These are phyloP conservation scores for Euclidia mi DNA, from an alignment of 2,888 invertebrate genomes.

Conservation along the genomic window DNA sequence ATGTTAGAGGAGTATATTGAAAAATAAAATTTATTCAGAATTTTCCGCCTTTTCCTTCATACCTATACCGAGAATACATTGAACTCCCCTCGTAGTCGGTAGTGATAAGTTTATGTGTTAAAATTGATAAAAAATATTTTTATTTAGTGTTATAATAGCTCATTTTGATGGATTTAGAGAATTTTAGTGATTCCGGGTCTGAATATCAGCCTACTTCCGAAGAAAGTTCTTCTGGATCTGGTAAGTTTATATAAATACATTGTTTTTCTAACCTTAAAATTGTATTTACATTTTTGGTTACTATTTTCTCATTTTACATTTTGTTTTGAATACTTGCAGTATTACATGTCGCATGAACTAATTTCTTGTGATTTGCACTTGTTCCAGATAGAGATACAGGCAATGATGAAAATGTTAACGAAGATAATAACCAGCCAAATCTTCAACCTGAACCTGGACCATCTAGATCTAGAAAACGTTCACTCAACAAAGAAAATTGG, in stretches of 20 bases:
- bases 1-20: too few relatives aligned
- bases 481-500: constrained; percentile 34
- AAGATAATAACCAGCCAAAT: constrained; percentile 13
- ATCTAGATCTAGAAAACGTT: constrained; percentile 28
- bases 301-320: too few relatives aligned
- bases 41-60: too few relatives aligned
- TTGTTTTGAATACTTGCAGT: too few relatives aligned
- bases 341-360: too few relatives aligned
- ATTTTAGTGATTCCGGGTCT: constrained; percentile 34
- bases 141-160: constrained; percentile 16
- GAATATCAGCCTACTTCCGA: constrained; percentile 35
- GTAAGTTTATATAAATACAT: constrained; percentile 25
- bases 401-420: constrained; percentile 26
- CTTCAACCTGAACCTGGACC: constrained; percentile 25
- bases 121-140: constrained; percentile 15
- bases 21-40: too few relatives aligned
- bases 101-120: too few relatives aligned
- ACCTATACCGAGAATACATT: too few relatives aligned
- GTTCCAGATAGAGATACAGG: constrained; percentile 28
- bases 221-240: constrained; percentile 23
- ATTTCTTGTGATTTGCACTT: too few relatives aligned
- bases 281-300: too few relatives aligned
- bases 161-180: constrained; percentile 13
- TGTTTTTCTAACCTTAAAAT: constrained; percentile 36
- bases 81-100: too few relatives aligned